Evolutionary conservation across 2,888 invertebrate species (phyloP), one percentile per base, ranked within the genome.

Genomic region (Drosophila anceps): DNA sequence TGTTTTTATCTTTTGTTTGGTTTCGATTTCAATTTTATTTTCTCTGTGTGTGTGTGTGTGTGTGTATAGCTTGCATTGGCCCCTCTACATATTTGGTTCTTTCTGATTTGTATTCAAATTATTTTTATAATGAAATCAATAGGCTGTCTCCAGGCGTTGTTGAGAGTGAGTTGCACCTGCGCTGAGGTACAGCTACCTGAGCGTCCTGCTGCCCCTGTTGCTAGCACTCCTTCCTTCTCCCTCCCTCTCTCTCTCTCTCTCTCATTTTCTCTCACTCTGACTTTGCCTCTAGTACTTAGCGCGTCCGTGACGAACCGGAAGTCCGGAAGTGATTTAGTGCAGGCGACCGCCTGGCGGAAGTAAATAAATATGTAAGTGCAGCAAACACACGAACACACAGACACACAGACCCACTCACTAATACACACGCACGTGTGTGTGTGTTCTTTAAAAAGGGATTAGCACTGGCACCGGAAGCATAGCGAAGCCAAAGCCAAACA

Each of bases 311-410:
- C 75, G 81, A 86, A 83, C 90, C 91, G 91, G 91, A 91, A 91
- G 91, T 91, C 90, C 91, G 91, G 91, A 91, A 91, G 91, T 91
- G 91, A 91, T 91, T 91, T 91, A 90, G 84, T 88, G 87, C 82
- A 83, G 62, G 61, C 65, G 60, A 51, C 65, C 66, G 71, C 39
- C 68, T 62, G 68, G 72, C 88, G 87, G 87, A 89, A 80, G 88
- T 82, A 87, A 85, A 79, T 86, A 81, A 77, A 79, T 83, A 79
- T 73, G 68, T 66, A 69, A 81, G 73, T 73, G 76, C 69, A 71
- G 63, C 58, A 69, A 54, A 67, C 65, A 76, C 55, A 46, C 48
- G 50, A 63, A 44, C 43, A 39, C 57, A 44, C 50, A 46, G 29
- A 33, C 43, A 59, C 46, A 50, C 51, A 35, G 41, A 57, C 41